Percentiles rank a stretch among this genome's conserved stretches.
Evolutionary conservation across 2,888 invertebrate genomes (phyloP).

Genomic region (Troides oblongomaculatus): DNA sequence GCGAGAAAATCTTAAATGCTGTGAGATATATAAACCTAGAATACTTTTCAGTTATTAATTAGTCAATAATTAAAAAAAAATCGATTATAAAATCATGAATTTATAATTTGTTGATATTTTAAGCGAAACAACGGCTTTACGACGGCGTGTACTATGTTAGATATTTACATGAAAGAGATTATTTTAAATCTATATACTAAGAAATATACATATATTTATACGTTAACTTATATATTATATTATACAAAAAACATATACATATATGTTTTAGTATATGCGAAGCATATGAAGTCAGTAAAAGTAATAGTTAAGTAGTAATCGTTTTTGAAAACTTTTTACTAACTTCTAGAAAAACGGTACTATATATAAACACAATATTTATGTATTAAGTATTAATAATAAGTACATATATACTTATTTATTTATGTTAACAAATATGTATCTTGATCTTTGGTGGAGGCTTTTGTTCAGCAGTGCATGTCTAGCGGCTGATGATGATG

Average conservation of each 20-base stretch:
- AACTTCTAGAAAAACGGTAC: neutral
- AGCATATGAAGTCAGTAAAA: neutral
- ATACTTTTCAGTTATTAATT: too few relatives aligned
- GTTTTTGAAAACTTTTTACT: neutral
- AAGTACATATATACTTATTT: neutral
- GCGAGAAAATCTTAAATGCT: too few relatives aligned
- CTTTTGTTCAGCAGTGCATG: too few relatives aligned
- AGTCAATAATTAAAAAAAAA: too few relatives aligned
- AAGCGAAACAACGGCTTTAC: neutral
- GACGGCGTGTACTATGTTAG: neutral
- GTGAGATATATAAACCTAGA: too few relatives aligned
- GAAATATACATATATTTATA: neutral
- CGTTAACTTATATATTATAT: too few relatives aligned
- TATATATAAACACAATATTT: neutral
- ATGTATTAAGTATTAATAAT: too few relatives aligned
- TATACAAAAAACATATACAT: neutral
- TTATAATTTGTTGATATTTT: neutral
- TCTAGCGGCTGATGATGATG: too few relatives aligned
- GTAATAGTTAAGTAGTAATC: neutral
- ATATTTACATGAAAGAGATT: slow-evolving; percentile 2
- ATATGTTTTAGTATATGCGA: neutral
- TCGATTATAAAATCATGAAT: too few relatives aligned
- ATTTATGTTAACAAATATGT: too few relatives aligned
- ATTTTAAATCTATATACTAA: neutral
- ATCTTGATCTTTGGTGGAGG: too few relatives aligned